Conservation (phyloP, 2,888 invertebrate species). For the Chydorus sphaericus region DNA sequence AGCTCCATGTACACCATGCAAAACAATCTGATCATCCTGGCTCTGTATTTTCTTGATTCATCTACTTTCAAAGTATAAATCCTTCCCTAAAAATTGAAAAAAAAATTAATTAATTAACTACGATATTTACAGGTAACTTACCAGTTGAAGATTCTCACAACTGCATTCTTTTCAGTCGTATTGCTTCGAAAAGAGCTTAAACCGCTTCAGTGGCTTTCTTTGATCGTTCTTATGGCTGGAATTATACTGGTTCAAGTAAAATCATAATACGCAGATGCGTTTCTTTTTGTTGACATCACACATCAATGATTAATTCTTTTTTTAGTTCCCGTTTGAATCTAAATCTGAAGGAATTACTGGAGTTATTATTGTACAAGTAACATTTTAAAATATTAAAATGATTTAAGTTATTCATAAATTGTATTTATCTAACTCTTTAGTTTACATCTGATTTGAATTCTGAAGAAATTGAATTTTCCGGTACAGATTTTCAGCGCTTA, state of each 20-base stretch:
- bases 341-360: not conserved
- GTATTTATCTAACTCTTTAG: not conserved
- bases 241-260: constrained; percentile 32
- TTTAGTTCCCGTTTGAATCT: constrained; percentile 6
- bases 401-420: too few relatives aligned
- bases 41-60: constrained; percentile 34
- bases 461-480: not conserved
- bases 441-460: not conserved
- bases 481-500: not conserved
- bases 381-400: too few relatives aligned
- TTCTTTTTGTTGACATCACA: not conserved
- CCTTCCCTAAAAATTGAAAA: constrained; percentile 20
- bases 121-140: constrained; percentile 15
- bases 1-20: constrained; percentile 29
- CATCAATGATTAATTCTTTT: not conserved
- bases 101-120: not conserved
- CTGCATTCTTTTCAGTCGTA: constrained; percentile 15
- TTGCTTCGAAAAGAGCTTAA: constrained; percentile 21
- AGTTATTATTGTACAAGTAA: too few relatives aligned
- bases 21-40: constrained; percentile 36
- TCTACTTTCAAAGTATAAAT: constrained; percentile 34
- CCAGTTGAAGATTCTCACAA: constrained; percentile 18
- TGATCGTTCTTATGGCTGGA: constrained; percentile 34
- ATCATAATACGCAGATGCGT: not conserved
- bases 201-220: constrained; percentile 30